phyloP scores from a whole-genome alignment of 2,113 vertebrate genomes.

The Neotoma lepida region DNA sequence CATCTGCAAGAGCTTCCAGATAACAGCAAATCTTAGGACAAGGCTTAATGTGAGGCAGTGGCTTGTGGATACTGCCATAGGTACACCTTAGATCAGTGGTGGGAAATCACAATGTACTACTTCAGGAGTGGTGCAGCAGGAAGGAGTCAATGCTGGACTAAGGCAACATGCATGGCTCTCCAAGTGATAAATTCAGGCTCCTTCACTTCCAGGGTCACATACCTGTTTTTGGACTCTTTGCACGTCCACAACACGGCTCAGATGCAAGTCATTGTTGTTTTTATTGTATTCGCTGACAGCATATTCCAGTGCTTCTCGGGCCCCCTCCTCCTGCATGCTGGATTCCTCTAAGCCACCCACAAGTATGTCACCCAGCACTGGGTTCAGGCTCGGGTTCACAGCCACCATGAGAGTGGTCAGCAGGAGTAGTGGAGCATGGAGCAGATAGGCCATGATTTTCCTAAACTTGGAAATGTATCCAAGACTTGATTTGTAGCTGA shows the following conservation, averaged over 20 bases:
- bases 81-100: background rate
- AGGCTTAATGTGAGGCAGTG: background rate
- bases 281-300: background rate
- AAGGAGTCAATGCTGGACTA: background rate
- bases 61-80: background rate
- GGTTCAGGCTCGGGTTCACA: background rate
- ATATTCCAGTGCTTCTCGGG: background rate
- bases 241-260: background rate
- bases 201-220: background rate
- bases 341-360: background rate
- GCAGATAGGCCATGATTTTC: background rate
- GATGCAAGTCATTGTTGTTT: background rate
- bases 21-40: background rate
- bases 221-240: background rate
- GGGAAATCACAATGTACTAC: background rate
- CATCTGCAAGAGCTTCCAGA: background rate
- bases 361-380: accelerated
- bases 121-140: accelerated
- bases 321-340: background rate
- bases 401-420: background rate
- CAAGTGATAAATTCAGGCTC: background rate
- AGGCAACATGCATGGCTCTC: background rate
- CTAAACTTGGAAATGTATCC: too few species aligned
- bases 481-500: background rate
- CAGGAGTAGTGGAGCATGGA: background rate